These are phyloP conservation scores for Sinella curviseta DNA, from an alignment of 1,140 invertebrate species.

Conservation along the genomic window DNA sequence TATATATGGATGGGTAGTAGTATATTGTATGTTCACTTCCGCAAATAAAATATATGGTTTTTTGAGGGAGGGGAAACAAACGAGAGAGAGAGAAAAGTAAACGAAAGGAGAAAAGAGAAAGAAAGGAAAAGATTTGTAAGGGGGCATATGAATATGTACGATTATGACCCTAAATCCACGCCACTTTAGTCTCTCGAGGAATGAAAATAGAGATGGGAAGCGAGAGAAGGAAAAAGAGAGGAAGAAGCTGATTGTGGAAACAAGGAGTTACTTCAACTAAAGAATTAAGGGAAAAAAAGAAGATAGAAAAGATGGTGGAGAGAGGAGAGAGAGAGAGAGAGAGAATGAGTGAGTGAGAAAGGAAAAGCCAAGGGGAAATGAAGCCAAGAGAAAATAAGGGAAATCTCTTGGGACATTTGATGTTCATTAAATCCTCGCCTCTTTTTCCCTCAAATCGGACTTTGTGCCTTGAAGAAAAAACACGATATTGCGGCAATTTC, in stretches of 20 bases:
- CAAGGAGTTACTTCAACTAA: constrained; percentile 23
- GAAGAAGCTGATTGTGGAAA: constrained; percentile 29
- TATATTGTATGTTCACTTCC: too few species aligned
- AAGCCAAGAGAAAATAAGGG: constrained; percentile 29
- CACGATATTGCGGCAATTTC: constrained; percentile 38
- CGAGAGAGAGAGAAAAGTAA: neutral
- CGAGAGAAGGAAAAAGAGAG: neutral
- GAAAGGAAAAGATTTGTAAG: constrained; percentile 21
- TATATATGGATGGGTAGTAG: too few species aligned
- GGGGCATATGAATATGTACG: constrained; percentile 25
- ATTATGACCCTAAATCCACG: constrained; percentile 27
- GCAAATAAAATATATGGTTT: constrained; percentile 17
- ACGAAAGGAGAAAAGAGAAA: neutral
- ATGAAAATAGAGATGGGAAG: constrained; percentile 31
- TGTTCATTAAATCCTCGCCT: constrained; percentile 48
- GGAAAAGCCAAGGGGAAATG: constrained; percentile 27
- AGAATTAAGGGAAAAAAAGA: constrained; percentile 23
- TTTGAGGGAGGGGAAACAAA: neutral
- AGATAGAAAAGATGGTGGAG: constrained; percentile 17
- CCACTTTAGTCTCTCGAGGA: constrained; percentile 21
- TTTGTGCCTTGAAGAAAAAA: constrained; percentile 22
- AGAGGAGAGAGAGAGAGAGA: constrained; percentile 30
- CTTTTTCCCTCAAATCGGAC: constrained; percentile 38
- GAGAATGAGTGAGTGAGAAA: constrained; percentile 26
- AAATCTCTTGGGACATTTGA: constrained; percentile 46